phyloP scores from a whole-genome alignment of 1,140 invertebrate species.

The Pachyrhynchus sulphureomaculatus region DNA sequence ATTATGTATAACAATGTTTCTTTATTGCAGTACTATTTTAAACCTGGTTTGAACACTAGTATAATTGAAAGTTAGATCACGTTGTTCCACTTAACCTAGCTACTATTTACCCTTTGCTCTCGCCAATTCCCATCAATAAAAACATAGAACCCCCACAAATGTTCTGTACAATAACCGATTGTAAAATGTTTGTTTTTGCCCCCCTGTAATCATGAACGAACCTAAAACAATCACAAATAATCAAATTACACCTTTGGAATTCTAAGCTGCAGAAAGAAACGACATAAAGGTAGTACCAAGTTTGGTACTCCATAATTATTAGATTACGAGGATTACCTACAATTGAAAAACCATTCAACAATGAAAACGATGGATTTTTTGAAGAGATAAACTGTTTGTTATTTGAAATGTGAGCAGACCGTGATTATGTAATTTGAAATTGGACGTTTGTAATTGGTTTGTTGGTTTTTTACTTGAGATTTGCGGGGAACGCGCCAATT shows the following conservation, averaged over 20 bases:
- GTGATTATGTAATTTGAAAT: neutral
- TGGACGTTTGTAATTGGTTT: neutral
- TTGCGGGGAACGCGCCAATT: neutral
- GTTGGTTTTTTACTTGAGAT: neutral
- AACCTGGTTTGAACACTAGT: too few relatives aligned
- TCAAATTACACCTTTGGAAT: neutral
- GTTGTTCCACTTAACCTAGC: too few relatives aligned
- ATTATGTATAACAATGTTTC: too few relatives aligned
- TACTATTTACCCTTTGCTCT: too few relatives aligned
- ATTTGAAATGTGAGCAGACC: neutral
- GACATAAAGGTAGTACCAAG: slow-evolving; percentile 3
- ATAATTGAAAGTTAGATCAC: too few relatives aligned
- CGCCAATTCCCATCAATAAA: too few relatives aligned
- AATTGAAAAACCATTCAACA: slow-evolving; percentile 3
- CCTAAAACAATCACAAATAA: neutral
- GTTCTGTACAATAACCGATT: neutral
- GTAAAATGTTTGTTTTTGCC: slow-evolving; percentile 2
- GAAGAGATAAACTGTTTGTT: neutral
- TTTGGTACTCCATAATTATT: slow-evolving; percentile 1
- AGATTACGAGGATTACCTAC: neutral
- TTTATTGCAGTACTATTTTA: too few relatives aligned
- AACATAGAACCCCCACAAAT: neutral
- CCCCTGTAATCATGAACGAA: neutral
- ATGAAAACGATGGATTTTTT: neutral
- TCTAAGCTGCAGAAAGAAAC: neutral